Evolutionary conservation across 1,140 invertebrate genomes (phyloP), one percentile per base, ranked within the genome.

Genomic region (Vanessa tameamea): DNA sequence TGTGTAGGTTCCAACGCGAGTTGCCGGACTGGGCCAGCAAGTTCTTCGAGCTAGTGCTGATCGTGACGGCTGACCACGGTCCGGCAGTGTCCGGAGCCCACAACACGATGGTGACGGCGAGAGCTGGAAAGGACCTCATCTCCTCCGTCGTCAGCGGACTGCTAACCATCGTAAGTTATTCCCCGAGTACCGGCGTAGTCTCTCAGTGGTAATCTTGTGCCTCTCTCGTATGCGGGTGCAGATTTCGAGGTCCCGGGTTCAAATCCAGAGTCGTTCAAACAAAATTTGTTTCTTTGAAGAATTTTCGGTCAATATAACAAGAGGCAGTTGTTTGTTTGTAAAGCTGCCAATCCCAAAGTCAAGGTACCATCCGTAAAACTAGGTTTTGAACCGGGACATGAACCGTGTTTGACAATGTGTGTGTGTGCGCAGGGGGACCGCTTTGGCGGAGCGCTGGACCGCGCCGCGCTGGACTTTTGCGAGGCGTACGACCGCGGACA

Each of bases 31-130:
- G 98, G 90, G 98, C 98, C 31, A 98, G 97, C 89, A 99, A 99
- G 93, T 99, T 99, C 94, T 96, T 99, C 79, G 99, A 99, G 94
- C 99, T 99, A 97, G 99, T 98, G 85, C 93, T 99, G 43, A 99
- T 99, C 96, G 97, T 99, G 47, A 99, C 99, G 0, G 99, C 99
- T 64, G 99, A 99, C 94, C 99, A 99, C 90, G 99, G 99, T 31
- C 99, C 99, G 0, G 99, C 99, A 13, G 99, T 99, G 0, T 99
- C 98, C 11, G 99, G 99, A 16, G 99, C 99, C 0, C 99, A 99
- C 89, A 99, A 99, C 90, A 99, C 99, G 15, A 99, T 99, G 90
- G 99, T 99, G 9, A 99, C 98, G 87, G 99, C 99, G 3, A 93
- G 99, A 76, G 99, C 99, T 61, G 99, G 99, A 20, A 99, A 99